phyloP scores from a whole-genome alignment of 2,888 invertebrate species.

The Cryptops parisi region DNA sequence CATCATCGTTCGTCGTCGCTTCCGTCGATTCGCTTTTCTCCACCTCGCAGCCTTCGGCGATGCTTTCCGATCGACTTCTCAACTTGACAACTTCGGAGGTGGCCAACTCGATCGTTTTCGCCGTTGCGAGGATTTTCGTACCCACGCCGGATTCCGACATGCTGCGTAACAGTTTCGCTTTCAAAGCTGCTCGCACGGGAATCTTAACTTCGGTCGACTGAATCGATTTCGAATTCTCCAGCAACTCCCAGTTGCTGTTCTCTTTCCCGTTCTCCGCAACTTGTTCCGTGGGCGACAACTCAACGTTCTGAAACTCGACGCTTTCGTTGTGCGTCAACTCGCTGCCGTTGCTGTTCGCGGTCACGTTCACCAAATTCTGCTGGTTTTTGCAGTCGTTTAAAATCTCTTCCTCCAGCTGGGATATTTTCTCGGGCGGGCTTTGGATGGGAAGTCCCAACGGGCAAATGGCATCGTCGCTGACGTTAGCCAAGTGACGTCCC shows the following conservation, averaged over 20 bases:
- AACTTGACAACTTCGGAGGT: neutral
- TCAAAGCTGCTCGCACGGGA: neutral
- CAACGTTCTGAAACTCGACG: no score
- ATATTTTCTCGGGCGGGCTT: neutral
- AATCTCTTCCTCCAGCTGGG: neutral
- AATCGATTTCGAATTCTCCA: neutral
- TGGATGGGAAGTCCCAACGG: conserved; percentile 18
- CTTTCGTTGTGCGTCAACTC: neutral
- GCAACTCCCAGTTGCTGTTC: neutral
- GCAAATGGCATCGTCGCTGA: conserved; percentile 45
- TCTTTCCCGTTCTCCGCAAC: neutral
- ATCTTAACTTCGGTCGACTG: neutral
- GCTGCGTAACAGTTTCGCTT: neutral
- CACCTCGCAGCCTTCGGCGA: no score
- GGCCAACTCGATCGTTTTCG: neutral
- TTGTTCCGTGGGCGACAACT: neutral
- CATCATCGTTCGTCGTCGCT: neutral
- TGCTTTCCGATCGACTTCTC: neutral
- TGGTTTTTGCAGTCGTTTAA: neutral
- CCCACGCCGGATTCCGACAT: conserved; percentile 5
- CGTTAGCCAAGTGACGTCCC: no score
- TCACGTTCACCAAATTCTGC: neutral
- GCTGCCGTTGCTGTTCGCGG: neutral
- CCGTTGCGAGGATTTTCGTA: neutral
- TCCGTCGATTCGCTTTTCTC: neutral